These are phyloP conservation scores for Phrynosoma platyrhinos DNA, from an alignment of 2,113 vertebrate species.

Conservation along the genomic window DNA sequence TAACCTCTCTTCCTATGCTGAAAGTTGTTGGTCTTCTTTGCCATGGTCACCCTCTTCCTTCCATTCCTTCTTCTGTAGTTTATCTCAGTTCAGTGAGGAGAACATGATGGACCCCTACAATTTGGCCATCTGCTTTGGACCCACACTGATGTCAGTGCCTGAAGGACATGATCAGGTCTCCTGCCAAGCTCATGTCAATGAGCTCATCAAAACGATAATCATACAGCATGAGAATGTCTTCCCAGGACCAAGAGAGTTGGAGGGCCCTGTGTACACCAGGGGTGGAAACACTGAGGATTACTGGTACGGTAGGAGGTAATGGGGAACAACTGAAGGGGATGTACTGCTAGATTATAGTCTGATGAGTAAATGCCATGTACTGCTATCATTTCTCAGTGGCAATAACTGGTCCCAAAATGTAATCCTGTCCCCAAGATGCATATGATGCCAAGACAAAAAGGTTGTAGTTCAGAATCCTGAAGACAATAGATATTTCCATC, in stretches of 20 bases:
- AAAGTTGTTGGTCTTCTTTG: neutral
- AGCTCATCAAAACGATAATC: slow-evolving; percentile 99
- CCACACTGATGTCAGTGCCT: slow-evolving; percentile 96
- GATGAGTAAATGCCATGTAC: rapidly evolving
- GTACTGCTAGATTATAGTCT: neutral
- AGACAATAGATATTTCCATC: slow-evolving; percentile 4
- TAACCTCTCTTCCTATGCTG: neutral
- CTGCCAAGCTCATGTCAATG: slow-evolving; percentile 97
- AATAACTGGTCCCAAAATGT: slow-evolving; percentile 38
- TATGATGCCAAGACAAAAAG: neutral
- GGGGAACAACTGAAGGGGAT: slow-evolving; percentile 24
- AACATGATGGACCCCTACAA: slow-evolving; percentile 99
- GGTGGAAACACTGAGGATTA: slow-evolving; percentile 89
- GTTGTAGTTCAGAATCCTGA: neutral
- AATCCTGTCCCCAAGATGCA: neutral
- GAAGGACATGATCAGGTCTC: slow-evolving; percentile 97
- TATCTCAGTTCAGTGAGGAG: slow-evolving; percentile 98
- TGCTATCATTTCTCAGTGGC: neutral
- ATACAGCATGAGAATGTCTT: slow-evolving; percentile 96
- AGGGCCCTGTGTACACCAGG: slow-evolving; percentile 88
- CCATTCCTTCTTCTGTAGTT: slow-evolving; percentile 73
- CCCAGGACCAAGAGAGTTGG: slow-evolving; percentile 87
- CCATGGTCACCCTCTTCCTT: slow-evolving; percentile 48
- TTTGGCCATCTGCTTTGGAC: slow-evolving; percentile 98
- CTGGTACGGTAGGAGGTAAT: slow-evolving; percentile 81